These are phyloP conservation scores for Ceriagrion tenellum DNA, from an alignment of 2,888 invertebrate species.

Conservation along the genomic window DNA sequence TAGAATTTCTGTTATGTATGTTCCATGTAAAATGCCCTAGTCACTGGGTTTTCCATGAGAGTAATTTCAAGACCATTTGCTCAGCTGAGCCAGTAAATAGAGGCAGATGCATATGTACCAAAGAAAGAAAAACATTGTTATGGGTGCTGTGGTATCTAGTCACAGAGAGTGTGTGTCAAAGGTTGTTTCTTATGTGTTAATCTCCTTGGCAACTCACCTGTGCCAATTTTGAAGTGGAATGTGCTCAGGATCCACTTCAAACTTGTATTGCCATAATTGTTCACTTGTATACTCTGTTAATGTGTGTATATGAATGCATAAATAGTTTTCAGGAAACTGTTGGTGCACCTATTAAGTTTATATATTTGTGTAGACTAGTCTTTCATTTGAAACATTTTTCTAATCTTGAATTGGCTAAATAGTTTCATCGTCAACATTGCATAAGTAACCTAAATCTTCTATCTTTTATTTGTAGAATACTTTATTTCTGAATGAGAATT, in stretches of 20 bases:
- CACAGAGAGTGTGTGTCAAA: constrained; percentile 53
- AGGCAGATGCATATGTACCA: constrained; percentile 38
- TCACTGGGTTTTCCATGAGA: constrained; percentile 17
- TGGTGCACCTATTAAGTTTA: constrained; percentile 59
- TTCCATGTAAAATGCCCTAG: not conserved
- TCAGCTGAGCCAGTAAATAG: not conserved
- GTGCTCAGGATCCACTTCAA: constrained; percentile 56
- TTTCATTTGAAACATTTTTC: constrained; percentile 42
- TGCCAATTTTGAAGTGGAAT: constrained; percentile 33
- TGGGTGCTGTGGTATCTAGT: constrained; percentile 66
- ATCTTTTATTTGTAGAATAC: constrained; percentile 41
- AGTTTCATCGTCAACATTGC: constrained; percentile 38
- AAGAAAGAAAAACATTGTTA: constrained; percentile 38
- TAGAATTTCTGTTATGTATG: constrained; percentile 2
- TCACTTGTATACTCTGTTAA: constrained; percentile 60
- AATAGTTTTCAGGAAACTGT: constrained; percentile 55
- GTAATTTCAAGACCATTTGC: constrained; percentile 7
- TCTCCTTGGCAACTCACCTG: constrained; percentile 42
- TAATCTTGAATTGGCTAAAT: constrained; percentile 44
- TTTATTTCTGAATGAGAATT: constrained; percentile 20
- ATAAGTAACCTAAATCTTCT: not conserved
- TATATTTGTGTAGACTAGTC: constrained; percentile 46
- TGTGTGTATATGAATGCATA: constrained; percentile 54
- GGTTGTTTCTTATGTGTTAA: constrained; percentile 50
- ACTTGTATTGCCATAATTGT: constrained; percentile 57